phyloP scores from a whole-genome alignment of 2,888 invertebrate genomes.

The Agonum fuliginosum region DNA sequence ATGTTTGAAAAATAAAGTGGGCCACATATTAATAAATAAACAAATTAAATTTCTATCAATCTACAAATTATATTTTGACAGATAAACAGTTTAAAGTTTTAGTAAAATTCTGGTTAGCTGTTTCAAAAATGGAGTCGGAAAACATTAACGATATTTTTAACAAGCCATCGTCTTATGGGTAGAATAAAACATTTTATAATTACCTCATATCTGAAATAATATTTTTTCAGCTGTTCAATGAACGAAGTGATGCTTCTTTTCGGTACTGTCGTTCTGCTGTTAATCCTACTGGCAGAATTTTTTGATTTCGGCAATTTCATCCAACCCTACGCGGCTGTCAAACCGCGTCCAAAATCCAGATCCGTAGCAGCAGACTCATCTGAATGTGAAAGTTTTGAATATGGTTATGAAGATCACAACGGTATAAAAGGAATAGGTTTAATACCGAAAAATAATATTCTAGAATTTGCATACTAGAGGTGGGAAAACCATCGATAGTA shows the following conservation, averaged over 20 bases:
- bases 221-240: not conserved
- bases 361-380: not conserved
- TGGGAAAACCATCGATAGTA: too few species aligned
- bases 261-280: constrained; percentile 57
- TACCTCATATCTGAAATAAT: not conserved
- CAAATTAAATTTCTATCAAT: too few species aligned
- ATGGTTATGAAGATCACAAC: constrained; percentile 62
- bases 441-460: too few species aligned
- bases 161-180: not conserved
- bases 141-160: not conserved
- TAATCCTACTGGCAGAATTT: constrained; percentile 61
- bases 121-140: constrained; percentile 2
- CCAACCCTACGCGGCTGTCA: not conserved
- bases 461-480: too few species aligned
- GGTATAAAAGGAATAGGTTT: constrained; percentile 45
- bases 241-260: not conserved
- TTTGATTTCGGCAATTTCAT: constrained; percentile 60
- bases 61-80: constrained; percentile 25
- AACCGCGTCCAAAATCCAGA: not conserved
- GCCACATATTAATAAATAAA: not conserved
- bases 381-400: too few species aligned
- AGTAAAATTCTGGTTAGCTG: constrained; percentile 16
- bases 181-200: not conserved
- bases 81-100: not conserved
- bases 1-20: not conserved